phyloP scores from a whole-genome alignment of 2,888 invertebrate genomes.

The Drosophila antonietae region DNA sequence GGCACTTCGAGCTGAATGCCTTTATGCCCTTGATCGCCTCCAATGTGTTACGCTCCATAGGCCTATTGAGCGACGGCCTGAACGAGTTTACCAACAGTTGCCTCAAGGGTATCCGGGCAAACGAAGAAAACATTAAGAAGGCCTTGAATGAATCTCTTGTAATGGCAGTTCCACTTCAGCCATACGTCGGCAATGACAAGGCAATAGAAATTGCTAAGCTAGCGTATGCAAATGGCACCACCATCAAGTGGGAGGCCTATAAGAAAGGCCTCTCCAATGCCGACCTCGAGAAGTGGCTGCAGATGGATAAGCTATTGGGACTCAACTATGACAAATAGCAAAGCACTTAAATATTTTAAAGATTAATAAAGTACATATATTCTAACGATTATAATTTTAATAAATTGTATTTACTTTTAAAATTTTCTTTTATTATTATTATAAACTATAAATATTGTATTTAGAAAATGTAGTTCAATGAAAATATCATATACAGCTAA shows the following conservation, averaged over 20 bases:
- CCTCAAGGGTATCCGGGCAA: slow-evolving; percentile 91
- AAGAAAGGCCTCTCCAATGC: slow-evolving; percentile 92
- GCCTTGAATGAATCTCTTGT: slow-evolving; percentile 96
- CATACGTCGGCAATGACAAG: slow-evolving; percentile 98
- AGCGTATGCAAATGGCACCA: slow-evolving; percentile 95
- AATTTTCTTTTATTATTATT: too few species aligned
- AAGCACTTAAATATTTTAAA: neutral
- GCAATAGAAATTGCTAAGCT: slow-evolving; percentile 97
- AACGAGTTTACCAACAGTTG: slow-evolving; percentile 94
- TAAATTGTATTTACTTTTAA: too few species aligned
- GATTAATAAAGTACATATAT: neutral
- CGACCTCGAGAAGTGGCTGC: slow-evolving; percentile 95
- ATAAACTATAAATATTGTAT: too few species aligned
- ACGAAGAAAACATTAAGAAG: slow-evolving; percentile 89
- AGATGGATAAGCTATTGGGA: slow-evolving; percentile 16
- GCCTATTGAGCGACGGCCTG: slow-evolving; percentile 92
- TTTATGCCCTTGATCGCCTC: slow-evolving; percentile 98
- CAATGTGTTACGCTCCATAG: slow-evolving; percentile 94
- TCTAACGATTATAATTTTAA: neutral
- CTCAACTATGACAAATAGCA: neutral
- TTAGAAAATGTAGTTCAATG: too few species aligned
- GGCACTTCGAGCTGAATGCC: slow-evolving; percentile 99
- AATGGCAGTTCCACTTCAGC: slow-evolving; percentile 98
- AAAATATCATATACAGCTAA: too few species aligned
- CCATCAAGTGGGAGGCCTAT: slow-evolving; percentile 93